Percentiles rank a stretch among this genome's conserved stretches.
Conservation (phyloP, 2,113 vertebrate species). For the Sturnus vulgaris region DNA sequence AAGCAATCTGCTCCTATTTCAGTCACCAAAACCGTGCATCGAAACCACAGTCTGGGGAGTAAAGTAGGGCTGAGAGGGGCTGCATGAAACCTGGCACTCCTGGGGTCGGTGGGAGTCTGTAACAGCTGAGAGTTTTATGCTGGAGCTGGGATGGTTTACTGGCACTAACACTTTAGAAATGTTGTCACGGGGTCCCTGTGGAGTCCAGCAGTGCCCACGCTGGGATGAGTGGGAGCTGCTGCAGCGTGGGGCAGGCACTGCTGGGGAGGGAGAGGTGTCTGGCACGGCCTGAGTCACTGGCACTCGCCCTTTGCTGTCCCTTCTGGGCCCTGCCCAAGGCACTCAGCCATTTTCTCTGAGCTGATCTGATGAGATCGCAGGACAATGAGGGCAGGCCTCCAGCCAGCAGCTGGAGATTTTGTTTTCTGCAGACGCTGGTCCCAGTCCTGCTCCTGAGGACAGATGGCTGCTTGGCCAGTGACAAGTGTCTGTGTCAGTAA, state of each 20-base stretch:
- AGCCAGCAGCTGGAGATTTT: background rate
- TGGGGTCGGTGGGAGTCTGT: background rate
- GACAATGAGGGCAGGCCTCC: rapidly evolving
- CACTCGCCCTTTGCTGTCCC: rapidly evolving
- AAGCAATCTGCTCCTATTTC: background rate
- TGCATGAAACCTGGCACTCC: rapidly evolving
- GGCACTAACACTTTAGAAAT: background rate
- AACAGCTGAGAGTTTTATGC: rapidly evolving
- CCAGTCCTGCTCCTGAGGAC: background rate
- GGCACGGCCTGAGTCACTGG: rapidly evolving
- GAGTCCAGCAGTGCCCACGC: rapidly evolving
- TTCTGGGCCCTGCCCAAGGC: background rate
- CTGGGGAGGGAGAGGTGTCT: background rate
- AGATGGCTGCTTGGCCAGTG: background rate
- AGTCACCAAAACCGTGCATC: background rate
- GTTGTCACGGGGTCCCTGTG: background rate
- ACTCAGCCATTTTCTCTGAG: slow-evolving; percentile 8
- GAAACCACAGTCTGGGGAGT: rapidly evolving
- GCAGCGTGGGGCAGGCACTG: rapidly evolving
- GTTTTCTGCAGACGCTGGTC: background rate
- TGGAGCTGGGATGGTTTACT: background rate
- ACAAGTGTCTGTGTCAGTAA: background rate
- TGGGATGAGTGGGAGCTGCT: rapidly evolving
- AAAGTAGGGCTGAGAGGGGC: background rate
- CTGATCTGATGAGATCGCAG: rapidly evolving